Evolutionary conservation across 2,113 vertebrate species (phyloP), one percentile per base, ranked within the genome.

Genomic region (Pterocles gutturalis): DNA sequence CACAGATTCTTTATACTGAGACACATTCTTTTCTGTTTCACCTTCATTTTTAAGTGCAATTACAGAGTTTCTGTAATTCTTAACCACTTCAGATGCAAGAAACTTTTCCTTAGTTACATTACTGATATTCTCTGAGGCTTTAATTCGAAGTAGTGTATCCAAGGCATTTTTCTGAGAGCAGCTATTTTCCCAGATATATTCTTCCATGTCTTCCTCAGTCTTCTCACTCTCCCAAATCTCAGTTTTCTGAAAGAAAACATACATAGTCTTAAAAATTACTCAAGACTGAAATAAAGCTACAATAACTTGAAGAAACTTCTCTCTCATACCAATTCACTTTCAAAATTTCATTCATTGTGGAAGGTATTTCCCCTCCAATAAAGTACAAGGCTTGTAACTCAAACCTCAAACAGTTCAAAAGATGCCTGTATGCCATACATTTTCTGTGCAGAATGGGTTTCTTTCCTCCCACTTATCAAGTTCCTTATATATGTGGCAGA

Each of bases 161-260:
- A 99, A 45, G 45, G 98, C 75, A 26, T 98, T 99, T 91, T 95
- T 98, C 92, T 99, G 98, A 49, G 99, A 99, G 4, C 93, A 26
- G 86, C 99, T 99, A 4, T 98, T 98, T 93, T 99, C 98, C 99
- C 99, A 99, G 53, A 98, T 64, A 51, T 99, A 99, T 51, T 99
- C 99, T 66, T 99, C 99, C 99, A 99, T 99, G 98, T 99, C 99
- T 25, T 98, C 98, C 60, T 98, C 98, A 0, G 98, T 98, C 98
- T 99, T 99, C 41, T 98, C 98, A 0, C 98, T 98, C 95, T 99
- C 99, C 99, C 99, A 99, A 7, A 84, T 85, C 96, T 99, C 99
- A 0, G 95, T 99, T 99, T 99, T 99, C 99, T 99, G 96, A 79
- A 98, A 97, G 53, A 84, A 88, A 71, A 81, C 2, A 75, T 2